phyloP scores from a whole-genome alignment of 2,888 invertebrate species.

The Scaptomyza flava region DNA sequence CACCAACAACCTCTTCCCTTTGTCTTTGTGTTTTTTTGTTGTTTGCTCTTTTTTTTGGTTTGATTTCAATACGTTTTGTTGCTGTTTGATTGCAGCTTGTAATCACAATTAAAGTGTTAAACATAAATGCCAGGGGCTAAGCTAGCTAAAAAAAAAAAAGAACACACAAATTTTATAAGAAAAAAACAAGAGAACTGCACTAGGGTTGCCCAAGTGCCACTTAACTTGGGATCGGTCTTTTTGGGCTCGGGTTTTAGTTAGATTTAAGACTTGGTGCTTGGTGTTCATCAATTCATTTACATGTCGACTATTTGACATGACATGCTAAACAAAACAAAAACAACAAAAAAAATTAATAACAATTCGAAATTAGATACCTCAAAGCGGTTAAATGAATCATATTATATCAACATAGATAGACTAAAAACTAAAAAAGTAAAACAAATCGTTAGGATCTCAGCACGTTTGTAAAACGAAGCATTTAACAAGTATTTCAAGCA shows the following conservation, averaged over 20 bases:
- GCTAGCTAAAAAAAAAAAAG: constrained; percentile 38
- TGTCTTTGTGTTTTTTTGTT: constrained; percentile 25
- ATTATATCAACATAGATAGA: background rate
- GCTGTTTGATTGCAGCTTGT: constrained; percentile 73
- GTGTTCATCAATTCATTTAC: constrained; percentile 67
- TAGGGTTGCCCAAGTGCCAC: constrained; percentile 66
- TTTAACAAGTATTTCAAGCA: constrained; percentile 16
- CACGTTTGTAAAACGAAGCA: background rate
- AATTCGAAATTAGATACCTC: background rate
- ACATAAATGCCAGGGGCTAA: constrained; percentile 75
- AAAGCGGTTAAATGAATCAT: background rate
- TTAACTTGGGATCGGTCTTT: constrained; percentile 43
- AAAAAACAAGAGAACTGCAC: constrained; percentile 26
- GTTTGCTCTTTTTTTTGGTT: constrained; percentile 3
- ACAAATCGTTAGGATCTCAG: background rate
- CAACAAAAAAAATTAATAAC: background rate
- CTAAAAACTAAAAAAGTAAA: background rate
- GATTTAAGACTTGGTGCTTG: constrained; percentile 18
- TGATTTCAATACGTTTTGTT: constrained; percentile 38
- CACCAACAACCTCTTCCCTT: constrained; percentile 8
- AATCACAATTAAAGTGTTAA: constrained; percentile 83
- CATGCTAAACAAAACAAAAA: constrained; percentile 32
- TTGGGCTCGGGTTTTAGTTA: constrained; percentile 11
- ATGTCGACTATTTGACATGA: constrained; percentile 68
- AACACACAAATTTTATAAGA: background rate